phyloP scores from a whole-genome alignment of 2,797 vertebrate genomes.

The Crenichthys baileyi region DNA sequence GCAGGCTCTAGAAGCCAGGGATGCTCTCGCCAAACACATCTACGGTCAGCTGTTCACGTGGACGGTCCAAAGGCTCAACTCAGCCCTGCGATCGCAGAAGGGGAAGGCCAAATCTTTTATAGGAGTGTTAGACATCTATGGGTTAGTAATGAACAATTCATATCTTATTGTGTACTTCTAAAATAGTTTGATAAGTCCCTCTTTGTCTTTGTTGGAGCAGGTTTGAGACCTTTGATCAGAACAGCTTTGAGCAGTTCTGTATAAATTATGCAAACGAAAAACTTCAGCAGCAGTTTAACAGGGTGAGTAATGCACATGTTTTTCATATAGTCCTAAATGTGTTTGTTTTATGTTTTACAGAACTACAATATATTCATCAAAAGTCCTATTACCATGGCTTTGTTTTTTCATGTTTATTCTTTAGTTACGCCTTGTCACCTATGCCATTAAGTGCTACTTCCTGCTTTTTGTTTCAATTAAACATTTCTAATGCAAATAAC shows the following conservation, averaged over 20 bases:
- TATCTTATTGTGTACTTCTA: neutral
- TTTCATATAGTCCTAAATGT: neutral
- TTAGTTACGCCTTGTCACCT: neutral
- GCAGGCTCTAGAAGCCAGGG: constrained; percentile 74
- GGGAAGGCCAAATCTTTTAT: constrained; percentile 69
- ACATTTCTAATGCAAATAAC: neutral
- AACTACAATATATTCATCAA: neutral
- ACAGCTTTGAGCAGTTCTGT: constrained; percentile 90
- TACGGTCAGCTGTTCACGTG: constrained; percentile 83
- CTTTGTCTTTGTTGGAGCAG: constrained; percentile 53
- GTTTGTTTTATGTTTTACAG: neutral
- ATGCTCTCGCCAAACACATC: constrained; percentile 84
- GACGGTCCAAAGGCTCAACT: constrained; percentile 82
- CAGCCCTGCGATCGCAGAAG: constrained; percentile 69
- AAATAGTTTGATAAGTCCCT: constrained; percentile 8
- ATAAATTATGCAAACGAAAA: constrained; percentile 89
- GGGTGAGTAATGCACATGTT: constrained; percentile 66
- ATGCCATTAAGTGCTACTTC: neutral
- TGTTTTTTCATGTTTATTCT: neutral
- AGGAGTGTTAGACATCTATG: constrained; percentile 85
- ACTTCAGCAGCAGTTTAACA: constrained; percentile 86
- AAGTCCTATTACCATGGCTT: too few species aligned
- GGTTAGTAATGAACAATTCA: constrained; percentile 63
- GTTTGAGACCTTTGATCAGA: constrained; percentile 86
- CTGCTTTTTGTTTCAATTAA: neutral